Conservation (phyloP, 1,140 invertebrate genomes). For the Frieseomelitta varia region DNA sequence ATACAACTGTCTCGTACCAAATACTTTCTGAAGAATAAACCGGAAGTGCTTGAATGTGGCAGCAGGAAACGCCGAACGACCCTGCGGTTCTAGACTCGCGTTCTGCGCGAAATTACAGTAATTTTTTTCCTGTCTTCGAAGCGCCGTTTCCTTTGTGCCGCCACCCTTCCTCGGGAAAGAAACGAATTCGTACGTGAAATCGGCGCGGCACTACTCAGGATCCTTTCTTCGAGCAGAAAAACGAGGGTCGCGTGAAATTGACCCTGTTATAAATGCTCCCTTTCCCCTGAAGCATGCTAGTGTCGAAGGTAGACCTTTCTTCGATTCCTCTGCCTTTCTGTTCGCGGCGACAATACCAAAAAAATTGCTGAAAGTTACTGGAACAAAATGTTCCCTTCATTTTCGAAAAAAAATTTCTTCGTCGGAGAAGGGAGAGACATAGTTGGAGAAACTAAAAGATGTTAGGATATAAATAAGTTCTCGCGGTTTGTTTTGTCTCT, state of each 20-base stretch:
- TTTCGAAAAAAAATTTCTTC: too few relatives aligned
- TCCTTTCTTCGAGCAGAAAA: background rate
- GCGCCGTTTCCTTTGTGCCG: background rate
- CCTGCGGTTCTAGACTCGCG: background rate
- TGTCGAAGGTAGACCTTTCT: background rate
- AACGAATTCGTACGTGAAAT: conserved; percentile 20
- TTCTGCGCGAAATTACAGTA: background rate
- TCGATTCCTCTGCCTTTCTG: too few relatives aligned
- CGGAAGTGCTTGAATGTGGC: background rate
- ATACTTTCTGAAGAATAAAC: background rate
- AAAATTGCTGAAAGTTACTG: too few relatives aligned
- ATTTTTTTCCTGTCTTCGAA: background rate
- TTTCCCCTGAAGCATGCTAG: background rate
- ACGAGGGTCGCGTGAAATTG: conserved; percentile 30
- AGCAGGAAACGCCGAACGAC: background rate
- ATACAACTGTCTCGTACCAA: background rate
- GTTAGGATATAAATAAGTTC: too few relatives aligned
- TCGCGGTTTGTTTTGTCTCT: too few relatives aligned
- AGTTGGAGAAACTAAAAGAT: too few relatives aligned
- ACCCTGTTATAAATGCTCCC: conserved; percentile 31
- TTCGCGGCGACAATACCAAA: too few relatives aligned
- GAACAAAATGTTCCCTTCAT: too few relatives aligned
- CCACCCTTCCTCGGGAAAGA: background rate
- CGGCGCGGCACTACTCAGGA: background rate
- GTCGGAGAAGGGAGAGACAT: too few relatives aligned